These are phyloP conservation scores for Cuniculus paca DNA, from an alignment of 2,797 vertebrate genomes.

Conservation along the genomic window DNA sequence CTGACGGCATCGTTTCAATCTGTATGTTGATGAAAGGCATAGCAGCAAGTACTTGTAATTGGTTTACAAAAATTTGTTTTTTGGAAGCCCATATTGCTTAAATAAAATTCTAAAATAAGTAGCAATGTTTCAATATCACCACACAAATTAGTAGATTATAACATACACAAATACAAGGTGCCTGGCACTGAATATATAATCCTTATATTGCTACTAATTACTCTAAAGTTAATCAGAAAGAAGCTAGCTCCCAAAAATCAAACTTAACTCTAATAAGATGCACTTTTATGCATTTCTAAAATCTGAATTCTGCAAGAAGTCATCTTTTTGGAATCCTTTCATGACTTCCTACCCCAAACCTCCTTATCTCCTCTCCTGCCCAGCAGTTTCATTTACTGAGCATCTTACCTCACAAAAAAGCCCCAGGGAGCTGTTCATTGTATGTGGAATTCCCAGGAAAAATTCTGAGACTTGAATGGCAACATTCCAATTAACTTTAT, in stretches of 20 bases:
- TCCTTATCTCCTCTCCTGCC: not conserved
- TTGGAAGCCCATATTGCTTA: not conserved
- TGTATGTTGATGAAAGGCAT: not conserved
- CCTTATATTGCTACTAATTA: not conserved
- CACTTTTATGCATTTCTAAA: not conserved
- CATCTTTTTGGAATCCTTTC: not conserved
- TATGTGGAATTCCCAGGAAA: not conserved
- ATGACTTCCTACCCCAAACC: not conserved
- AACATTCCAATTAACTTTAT: not conserved
- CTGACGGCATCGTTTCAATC: too few species aligned
- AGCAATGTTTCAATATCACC: not conserved
- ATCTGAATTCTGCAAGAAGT: not conserved
- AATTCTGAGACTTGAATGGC: not conserved
- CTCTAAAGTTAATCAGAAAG: not conserved
- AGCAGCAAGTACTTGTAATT: not conserved
- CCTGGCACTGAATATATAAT: not conserved
- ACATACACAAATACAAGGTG: constrained; percentile 25
- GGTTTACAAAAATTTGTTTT: constrained; percentile 34
- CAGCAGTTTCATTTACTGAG: not conserved
- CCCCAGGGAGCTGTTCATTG: not conserved
- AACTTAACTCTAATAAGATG: not conserved
- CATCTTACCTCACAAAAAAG: not conserved
- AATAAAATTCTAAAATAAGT: constrained; percentile 41
- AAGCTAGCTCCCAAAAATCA: not conserved
- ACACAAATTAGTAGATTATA: not conserved